These are phyloP conservation scores for Umimayanthus chanpuru DNA, from an alignment of 92 coral and sea anemone genomes.

Conservation along the genomic window DNA sequence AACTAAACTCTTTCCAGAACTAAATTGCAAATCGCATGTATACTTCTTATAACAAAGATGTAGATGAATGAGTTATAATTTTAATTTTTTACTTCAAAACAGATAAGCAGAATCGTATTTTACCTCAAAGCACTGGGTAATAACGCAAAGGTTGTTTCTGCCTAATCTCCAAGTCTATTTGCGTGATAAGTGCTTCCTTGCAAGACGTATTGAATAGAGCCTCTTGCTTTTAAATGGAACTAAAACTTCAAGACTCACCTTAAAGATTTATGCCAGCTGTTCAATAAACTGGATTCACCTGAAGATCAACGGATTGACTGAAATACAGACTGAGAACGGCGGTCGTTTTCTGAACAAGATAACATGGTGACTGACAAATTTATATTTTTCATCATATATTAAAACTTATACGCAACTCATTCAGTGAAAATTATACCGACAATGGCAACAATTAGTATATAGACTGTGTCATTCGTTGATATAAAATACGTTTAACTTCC, in stretches of 20 bases:
- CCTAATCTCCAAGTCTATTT: too few relatives aligned
- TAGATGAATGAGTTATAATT: too few relatives aligned
- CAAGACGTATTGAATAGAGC: not conserved
- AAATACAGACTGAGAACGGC: not conserved
- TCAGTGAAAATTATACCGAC: not conserved
- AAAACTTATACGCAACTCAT: too few relatives aligned
- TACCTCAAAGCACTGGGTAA: not conserved
- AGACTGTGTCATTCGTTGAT: not conserved
- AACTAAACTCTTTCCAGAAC: too few relatives aligned
- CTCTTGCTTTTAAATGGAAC: not conserved
- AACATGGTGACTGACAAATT: not conserved
- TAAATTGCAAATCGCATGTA: too few relatives aligned
- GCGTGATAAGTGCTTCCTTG: not conserved
- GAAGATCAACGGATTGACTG: not conserved
- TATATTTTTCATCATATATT: not conserved
- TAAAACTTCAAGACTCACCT: not conserved
- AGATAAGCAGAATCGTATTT: too few relatives aligned
- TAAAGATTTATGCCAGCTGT: not conserved
- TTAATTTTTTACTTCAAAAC: not conserved
- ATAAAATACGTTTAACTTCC: not conserved
- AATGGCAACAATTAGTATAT: too few relatives aligned
- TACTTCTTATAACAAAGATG: too few relatives aligned
- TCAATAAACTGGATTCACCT: not conserved
- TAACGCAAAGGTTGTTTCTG: not conserved
- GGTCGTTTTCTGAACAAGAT: not conserved